Percentiles rank a stretch among this genome's conserved stretches.
phyloP scores from a whole-genome alignment of 2,888 invertebrate genomes.

The Apotomis capreana region DNA sequence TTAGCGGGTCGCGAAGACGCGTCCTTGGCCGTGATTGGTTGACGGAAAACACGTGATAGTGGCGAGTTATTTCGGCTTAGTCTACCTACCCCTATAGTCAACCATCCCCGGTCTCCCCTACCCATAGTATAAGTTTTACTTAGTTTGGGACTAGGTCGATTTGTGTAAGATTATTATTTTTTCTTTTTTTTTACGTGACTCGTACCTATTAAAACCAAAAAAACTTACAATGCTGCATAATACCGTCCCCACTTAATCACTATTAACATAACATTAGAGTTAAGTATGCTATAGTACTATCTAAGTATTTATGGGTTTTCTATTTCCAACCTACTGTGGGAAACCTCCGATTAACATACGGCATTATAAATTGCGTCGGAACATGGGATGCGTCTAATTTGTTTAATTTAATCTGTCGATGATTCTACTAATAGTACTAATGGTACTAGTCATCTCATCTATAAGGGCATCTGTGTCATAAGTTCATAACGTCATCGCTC shows the following conservation, averaged over 20 bases:
- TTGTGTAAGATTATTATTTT: too few species aligned
- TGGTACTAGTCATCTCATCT: conserved; percentile 9
- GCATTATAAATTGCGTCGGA: conserved; percentile 46
- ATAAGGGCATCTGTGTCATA: neutral
- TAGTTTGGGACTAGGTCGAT: too few species aligned
- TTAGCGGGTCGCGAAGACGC: too few species aligned
- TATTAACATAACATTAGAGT: conserved; percentile 59
- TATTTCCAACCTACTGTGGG: conserved; percentile 30
- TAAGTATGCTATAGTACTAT: conserved; percentile 44
- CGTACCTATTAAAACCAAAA: conserved; percentile 28
- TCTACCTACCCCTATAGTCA: too few species aligned
- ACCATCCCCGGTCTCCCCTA: too few species aligned
- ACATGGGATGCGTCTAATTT: conserved; percentile 28
- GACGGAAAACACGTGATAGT: too few species aligned
- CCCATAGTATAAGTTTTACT: too few species aligned
- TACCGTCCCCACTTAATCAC: conserved; percentile 57
- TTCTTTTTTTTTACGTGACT: neutral
- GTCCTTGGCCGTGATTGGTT: too few species aligned
- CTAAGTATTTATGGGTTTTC: conserved; percentile 40
- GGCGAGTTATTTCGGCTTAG: too few species aligned
- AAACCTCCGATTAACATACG: conserved; percentile 55
- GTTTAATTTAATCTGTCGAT: conserved; percentile 23
- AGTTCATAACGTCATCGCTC: too few species aligned
- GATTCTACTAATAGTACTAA: conserved; percentile 6
- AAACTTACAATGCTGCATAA: conserved; percentile 45